These are phyloP conservation scores for Leptocoma aspasia DNA, from an alignment of 2,113 vertebrate genomes.

Conservation along the genomic window DNA sequence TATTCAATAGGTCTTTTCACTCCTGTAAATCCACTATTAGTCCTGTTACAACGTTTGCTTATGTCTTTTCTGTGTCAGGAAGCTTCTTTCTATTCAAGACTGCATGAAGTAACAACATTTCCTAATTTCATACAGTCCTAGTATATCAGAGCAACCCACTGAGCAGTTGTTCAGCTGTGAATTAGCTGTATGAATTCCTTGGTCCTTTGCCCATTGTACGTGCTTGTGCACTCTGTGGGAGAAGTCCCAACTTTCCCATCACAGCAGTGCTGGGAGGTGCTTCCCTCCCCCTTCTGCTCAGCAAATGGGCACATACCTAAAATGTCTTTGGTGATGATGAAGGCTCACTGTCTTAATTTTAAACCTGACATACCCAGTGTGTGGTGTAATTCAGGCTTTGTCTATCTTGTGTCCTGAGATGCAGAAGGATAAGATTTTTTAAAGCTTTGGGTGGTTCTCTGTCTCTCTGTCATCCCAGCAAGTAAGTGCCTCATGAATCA, in stretches of 20 bases:
- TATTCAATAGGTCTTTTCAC: constrained; percentile 36
- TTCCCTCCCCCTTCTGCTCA: not conserved
- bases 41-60: constrained; percentile 5
- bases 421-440: not conserved
- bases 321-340: not conserved
- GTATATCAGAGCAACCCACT: not conserved
- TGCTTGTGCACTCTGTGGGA: not conserved
- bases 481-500: constrained; percentile 25
- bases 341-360: not conserved
- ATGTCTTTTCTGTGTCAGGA: constrained; percentile 17
- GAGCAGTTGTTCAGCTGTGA: constrained; percentile 29
- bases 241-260: not conserved
- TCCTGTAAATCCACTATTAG: constrained; percentile 26
- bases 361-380: not conserved
- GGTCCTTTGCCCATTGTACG: not conserved
- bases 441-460: not conserved
- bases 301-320: not conserved
- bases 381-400: not conserved
- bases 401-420: not conserved
- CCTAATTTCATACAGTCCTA: constrained; percentile 9
- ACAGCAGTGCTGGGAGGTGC: not conserved
- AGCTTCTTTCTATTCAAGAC: constrained; percentile 32
- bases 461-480: not conserved
- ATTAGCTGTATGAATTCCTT: not conserved
- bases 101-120: constrained; percentile 18